Evolutionary conservation across 2,113 vertebrate genomes (phyloP), one percentile per base, ranked within the genome.

Genomic region (Tachysurus vachellii): DNA sequence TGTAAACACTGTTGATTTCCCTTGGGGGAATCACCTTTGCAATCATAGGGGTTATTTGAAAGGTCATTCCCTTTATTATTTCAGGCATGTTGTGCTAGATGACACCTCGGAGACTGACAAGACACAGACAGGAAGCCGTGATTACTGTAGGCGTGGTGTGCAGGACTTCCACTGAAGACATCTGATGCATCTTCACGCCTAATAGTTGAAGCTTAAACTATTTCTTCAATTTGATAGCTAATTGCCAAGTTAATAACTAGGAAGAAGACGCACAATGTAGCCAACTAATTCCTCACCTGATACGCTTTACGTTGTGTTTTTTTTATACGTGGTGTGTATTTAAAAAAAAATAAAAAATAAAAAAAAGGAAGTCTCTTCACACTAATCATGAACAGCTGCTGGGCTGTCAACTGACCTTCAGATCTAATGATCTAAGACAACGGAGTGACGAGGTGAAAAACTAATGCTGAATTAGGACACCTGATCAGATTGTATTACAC

Each of bases 391-490:
- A 79, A 54, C 76, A 79, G 26, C 26, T 79, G 50, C 10, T 79
- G n/a, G 17, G 26, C n/a, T 79, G 76, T 77, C 73, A 79, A 4
- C 50, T 79, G 73, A 53, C 47, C 73, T 76, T 76, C 73, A n/a
- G 26, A 53, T 79, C 50, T 19, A 79, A 79, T 79, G 54, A 79
- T 54, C 76, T 36, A 5, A 68, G 36, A 71, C 17, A 44, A 16
- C 0, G 31, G 36, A 71, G 17, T 71, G 68, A 71, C 7, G 7
- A 7, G 6, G 66, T 2, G 42, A 44, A 71, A 71, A 3, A 28
- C 1, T 14, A 36, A 5, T 50, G 47, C 14, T 42, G 31, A 71
- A 71, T 42, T 36, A 36, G 64, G 12, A 68, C 13, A 31, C 28
- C 13, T 17, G 42, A 47, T 47, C 19, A 42, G 44, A 47, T 23